These are phyloP conservation scores for Polypedilum vanderplanki DNA, from an alignment of 1,140 invertebrate genomes.

Conservation along the genomic window DNA sequence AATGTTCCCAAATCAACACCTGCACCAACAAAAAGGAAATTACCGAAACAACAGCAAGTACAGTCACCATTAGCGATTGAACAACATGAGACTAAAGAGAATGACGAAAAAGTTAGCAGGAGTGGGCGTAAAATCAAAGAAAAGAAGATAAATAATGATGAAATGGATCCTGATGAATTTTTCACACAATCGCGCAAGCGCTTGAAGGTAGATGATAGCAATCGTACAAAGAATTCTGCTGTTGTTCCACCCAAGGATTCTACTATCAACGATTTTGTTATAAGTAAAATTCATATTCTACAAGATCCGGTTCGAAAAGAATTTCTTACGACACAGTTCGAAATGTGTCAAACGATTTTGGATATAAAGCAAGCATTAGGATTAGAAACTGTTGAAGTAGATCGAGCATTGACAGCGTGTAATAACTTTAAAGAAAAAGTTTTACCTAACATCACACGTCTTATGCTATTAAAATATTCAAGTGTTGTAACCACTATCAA, in stretches of 20 bases:
- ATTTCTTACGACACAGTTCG: slow-evolving; percentile 60
- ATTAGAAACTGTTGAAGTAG: slow-evolving; percentile 56
- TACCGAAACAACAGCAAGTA: background rate
- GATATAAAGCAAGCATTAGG: slow-evolving; percentile 63
- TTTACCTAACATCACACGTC: slow-evolving; percentile 51
- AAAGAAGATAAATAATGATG: slow-evolving; percentile 23
- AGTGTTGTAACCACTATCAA: slow-evolving; percentile 70
- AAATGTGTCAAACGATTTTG: slow-evolving; percentile 63
- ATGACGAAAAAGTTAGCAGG: slow-evolving; percentile 55
- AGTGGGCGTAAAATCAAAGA: slow-evolving; percentile 66
- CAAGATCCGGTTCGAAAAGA: slow-evolving; percentile 39
- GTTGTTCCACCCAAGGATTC: slow-evolving; percentile 35
- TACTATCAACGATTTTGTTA: slow-evolving; percentile 26
- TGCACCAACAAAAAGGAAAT: background rate
- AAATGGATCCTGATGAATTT: background rate
- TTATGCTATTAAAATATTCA: slow-evolving; percentile 82
- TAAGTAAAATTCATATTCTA: slow-evolving; percentile 36
- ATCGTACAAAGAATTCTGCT: slow-evolving; percentile 33
- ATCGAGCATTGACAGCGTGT: slow-evolving; percentile 54
- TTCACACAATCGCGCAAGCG: slow-evolving; percentile 4
- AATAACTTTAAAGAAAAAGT: slow-evolving; percentile 49
- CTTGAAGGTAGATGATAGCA: background rate
- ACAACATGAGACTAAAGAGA: slow-evolving; percentile 17
- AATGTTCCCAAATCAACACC: slow-evolving; percentile 14
- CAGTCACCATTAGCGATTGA: background rate